phyloP scores from a whole-genome alignment of 2,113 vertebrate genomes.

The Chunga burmeisteri region DNA sequence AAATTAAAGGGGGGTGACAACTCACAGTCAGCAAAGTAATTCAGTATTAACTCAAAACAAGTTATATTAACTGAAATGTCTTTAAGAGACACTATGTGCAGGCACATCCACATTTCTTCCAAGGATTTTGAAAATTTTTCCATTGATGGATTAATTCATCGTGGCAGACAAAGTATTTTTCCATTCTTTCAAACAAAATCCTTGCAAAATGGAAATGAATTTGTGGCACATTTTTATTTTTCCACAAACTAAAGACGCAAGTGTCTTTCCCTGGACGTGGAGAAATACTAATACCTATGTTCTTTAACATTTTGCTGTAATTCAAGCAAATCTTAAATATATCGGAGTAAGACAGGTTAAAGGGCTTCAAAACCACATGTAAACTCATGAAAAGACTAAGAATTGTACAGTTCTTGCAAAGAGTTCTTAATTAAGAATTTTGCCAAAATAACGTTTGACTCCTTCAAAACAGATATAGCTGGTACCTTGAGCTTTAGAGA shows the following conservation, averaged over 20 bases:
- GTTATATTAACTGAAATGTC: not conserved
- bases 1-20: not conserved
- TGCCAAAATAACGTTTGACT: not conserved
- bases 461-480: not conserved
- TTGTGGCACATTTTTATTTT: not conserved
- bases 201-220: not conserved
- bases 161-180: not conserved
- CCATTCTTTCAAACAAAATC: not conserved
- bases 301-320: not conserved
- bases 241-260: not conserved
- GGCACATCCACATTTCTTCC: not conserved
- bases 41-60: not conserved
- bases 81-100: not conserved
- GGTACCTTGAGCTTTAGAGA: slow-evolving; percentile 96
- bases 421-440: not conserved
- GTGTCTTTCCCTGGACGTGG: not conserved
- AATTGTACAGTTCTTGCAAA: not conserved
- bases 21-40: not conserved
- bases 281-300: not conserved
- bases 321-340: not conserved
- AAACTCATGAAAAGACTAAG: not conserved
- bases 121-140: not conserved
- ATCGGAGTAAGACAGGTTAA: not conserved
- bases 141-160: not conserved
- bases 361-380: not conserved